Evolutionary conservation across 2,113 vertebrate species (phyloP), one percentile per base, ranked within the genome.

Genomic region (Odobenus rosmarus): DNA sequence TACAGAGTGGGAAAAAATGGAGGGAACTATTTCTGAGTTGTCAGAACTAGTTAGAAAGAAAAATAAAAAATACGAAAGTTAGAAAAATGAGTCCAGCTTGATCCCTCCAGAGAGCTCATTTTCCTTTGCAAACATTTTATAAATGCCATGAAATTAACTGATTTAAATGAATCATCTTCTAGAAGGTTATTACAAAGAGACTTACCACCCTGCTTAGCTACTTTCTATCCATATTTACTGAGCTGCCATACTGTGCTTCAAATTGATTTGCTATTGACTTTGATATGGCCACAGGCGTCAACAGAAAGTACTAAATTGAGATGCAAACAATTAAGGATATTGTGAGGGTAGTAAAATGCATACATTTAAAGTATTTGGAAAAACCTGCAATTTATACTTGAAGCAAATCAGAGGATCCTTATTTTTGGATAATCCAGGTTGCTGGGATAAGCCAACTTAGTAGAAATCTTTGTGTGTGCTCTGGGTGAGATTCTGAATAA

Each of bases 251-350:
- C 53, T 97, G 95, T 76, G 80, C 96, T 98, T 96, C 90, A 98
- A 97, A 96, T 77, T 88, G 89, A n/a, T 15, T 98, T 80, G 72
- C 92, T 97, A 96, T 92, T 98, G 93, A 96, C 97, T 98, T 97
- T 92, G 93, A 82, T 84, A 67, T 69, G 94, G 95, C 89, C 71
- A 98, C 42, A 94, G 42, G 36, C 98, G 49, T 96, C 89, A 97
- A 90, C 7, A 96, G 87, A 94, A 96, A 88, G 36, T 67, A 82
- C 12, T 64, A 88, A 96, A 94, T 7, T 83, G 81, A 96, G 51
- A 93, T 46, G 67, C 26, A 97, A 90, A 62, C 7, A 74, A 28
- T 61, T 90, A 95, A 62, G 4, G 1, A 55, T 55, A 59, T 11
- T 42, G 2, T 51, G 4, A 96, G 7, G 71, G 10, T 26, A 90